Evolutionary conservation across 2,113 vertebrate species (phyloP), one percentile per base, ranked within the genome.

Genomic region (Perca flavescens): DNA sequence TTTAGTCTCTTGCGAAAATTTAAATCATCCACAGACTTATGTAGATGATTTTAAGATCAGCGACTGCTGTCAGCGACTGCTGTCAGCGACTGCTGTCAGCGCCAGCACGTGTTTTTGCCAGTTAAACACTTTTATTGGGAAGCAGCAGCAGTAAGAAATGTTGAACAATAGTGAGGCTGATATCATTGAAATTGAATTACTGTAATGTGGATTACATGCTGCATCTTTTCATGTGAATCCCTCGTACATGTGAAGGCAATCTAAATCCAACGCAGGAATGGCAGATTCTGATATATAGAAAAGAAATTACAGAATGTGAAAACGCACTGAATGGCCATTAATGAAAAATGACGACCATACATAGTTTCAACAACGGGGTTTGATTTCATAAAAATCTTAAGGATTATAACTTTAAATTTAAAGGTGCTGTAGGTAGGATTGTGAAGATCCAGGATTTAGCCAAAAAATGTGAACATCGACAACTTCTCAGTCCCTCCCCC

Each of bases 271-370:
- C 0, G 5, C 15, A 34, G 22, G 7, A 21, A 47, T 53, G 54
- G n/a, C 0, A 15, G 13, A 63, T n/a, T 76, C 50, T 11, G 8
- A 16, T 6, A 5, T 34, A 57, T 16, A 56, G 1, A 62, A 6
- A n/a, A 22, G 16, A 50, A 62, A 66, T 56, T 72, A 34, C 25
- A 74, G 12, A n/a, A 60, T 72, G 2, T 67, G 9, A 43, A 76
- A 80, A 65, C 52, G 16, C 43, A 54, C 1, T 43, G 19, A 70
- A 46, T 47, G 21, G 50, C 66, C 17, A 52, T 40, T 70, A 52
- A 9, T 62, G 31, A 49, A 47, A 66, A 46, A 34, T 25, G 3
- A 12, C 1, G 22, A 70, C 19, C 40, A 52, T 9, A 63, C 14
- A 16, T 1, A 12, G 9, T 11, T 50, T 67, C 40, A 64, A 56